Base-by-base conservation (phyloP, 2,888 invertebrate species). In the Meiosimyza decipiens region DNA sequence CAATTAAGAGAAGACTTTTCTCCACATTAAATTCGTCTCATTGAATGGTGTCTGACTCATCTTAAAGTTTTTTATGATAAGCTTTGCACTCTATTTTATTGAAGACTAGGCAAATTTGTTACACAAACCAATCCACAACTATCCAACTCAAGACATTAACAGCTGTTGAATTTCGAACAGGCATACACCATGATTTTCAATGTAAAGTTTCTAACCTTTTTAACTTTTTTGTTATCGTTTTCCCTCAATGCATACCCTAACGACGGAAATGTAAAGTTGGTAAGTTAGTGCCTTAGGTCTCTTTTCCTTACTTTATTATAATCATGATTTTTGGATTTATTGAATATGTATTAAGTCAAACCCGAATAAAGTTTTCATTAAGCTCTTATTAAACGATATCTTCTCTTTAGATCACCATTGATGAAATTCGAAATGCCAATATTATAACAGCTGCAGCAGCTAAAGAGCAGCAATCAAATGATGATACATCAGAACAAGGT, bases 341-440 rank as follows among this genome's bases (percentile, higher is more conserved):
- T 33, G 33, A 22, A 40, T 28, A 13, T 11, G 13, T 22, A 5
- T 40, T 60, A 5, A 60, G 3, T 60, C 12, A 28, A 15, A 11
- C 33, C 15, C 60, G n/a, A 2, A 16, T 40, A 9, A 40, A 9
- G 9, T 40, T 40, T 40, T 40, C 40, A 40, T 9, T 40, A 40
- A 40, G 40, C 5, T 40, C 40, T 40, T 9, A 9, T 5, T 15
- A 55, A n/a, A 11, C 63, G 54, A 55, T 33, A 15, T 13, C 11
- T 67, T 13, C 57, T 22, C 65, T 6, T 59, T 54, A 95, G 95
- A 94, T 95, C 79, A 91, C 92, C n/a, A 91, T 95, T 91, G 93
- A 94, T 75, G 94, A 95, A 79, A 84, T 93, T 73, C 89, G 91
- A n/a, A 89, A 90, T 79, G 93, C 92, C 62, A 92, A 93, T 77